phyloP scores from a whole-genome alignment of 1,140 invertebrate genomes.

The Eurytemora carolleeae region DNA sequence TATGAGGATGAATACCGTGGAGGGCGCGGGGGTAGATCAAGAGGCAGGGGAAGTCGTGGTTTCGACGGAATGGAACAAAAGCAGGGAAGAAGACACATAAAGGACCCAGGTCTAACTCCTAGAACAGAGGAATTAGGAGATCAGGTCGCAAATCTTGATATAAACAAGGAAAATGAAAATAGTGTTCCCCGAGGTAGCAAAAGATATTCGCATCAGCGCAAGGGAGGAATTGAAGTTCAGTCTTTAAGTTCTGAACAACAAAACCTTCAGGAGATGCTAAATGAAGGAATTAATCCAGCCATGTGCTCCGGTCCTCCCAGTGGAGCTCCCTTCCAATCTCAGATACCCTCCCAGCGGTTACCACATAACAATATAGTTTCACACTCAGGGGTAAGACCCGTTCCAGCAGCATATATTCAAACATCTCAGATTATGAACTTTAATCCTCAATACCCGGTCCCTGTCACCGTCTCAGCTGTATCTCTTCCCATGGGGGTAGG shows the following conservation, averaged over 20 bases:
- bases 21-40: neutral
- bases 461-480: neutral
- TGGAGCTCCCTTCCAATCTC: neutral
- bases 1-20: neutral
- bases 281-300: neutral
- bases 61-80: no score
- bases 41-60: neutral
- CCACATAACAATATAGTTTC: neutral
- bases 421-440: neutral
- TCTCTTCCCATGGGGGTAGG: no score
- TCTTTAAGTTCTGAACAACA: no score
- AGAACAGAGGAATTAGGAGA: conserved; percentile 1
- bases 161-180: conserved; percentile 1
- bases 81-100: no score
- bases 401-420: neutral
- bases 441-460: conserved; percentile 3
- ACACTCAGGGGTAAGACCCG: neutral
- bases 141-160: neutral
- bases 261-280: no score
- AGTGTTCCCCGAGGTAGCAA: no score
- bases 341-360: neutral
- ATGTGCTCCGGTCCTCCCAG: neutral
- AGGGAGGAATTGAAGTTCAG: no score
- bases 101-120: conserved; percentile 18
- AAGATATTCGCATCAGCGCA: no score